Evolutionary conservation across 2,113 vertebrate genomes (phyloP), one percentile per base, ranked within the genome.

Genomic region (Myotis yumanensis): DNA sequence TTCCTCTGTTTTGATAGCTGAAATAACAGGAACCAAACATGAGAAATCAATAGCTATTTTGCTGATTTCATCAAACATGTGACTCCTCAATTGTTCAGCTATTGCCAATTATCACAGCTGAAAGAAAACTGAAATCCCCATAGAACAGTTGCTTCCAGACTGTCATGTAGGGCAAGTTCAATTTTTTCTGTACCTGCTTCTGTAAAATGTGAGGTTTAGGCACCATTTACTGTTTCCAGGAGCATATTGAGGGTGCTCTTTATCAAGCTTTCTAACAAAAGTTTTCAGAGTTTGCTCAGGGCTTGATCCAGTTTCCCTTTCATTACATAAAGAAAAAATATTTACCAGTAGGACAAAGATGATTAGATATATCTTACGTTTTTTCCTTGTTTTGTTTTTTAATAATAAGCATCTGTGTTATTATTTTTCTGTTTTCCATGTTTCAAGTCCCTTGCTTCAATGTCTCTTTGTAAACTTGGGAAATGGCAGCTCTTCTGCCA

Each of bases 1-100:
- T 92, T 90, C 51, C 28, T 57, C 91, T 95, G 32, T 94, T 96
- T 91, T 89, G 93, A 89, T 86, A 91, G 57, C 64, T 95, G 73
- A 95, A 82, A 89, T 86, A 92, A 76, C 28, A 84, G 77, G 57
- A 91, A 54, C 22, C 11, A 93, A 95, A 77, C 43, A 73, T 20
- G 18, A 62, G 3, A n/a, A 86, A 94, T 95, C 75, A 82, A 94
- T 93, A 77, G 62, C 79, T 75, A 83, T 91, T 94, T 72, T 86
- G 90, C 46, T 91, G 83, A 94, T 91, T 94, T 95, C 57, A 59
- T 62, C 80, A 94, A 68, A 35, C 48, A 86, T 22, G 75, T 91
- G 89, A 86, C 54, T 79, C 71, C 23, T 51, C 32, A 23, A 15
- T 68, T 91, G 68, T 94, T 77, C 43, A 84, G 40, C 75, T 76